Base-by-base conservation (phyloP, 1,140 invertebrate species). In the Metaphire vulgaris region DNA sequence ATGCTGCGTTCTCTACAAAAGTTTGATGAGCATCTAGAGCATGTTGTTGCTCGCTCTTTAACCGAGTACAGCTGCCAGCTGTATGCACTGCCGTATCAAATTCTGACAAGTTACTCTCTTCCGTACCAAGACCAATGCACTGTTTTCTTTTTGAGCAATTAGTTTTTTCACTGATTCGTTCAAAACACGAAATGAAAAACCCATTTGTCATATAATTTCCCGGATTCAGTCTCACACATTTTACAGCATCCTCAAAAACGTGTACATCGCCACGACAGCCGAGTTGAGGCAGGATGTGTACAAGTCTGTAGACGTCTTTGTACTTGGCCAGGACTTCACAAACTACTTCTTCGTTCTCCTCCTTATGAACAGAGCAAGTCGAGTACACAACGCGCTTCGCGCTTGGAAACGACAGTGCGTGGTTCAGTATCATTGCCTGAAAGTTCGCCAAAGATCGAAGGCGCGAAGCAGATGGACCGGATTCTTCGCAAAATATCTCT, bases 301-400 rank as follows among this genome's bases (percentile, higher is more conserved):
- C 74, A 21, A 65, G 31, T 16, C 84, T 73, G 33, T 78, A 21
- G 77, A 83, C 85, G 12, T 80, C 76, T 30, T 70, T 31, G 28
- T 84, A 81, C 26, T 81, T 71, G 1, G 81, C 69, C 21, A 89
- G 80, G 1, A 88, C 88, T 78, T 91, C 89, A 30, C 85, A 80
- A 2, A 97, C 88, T 0, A 97, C 95, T 80, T 90, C 86, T 87
- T 99, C 97, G 84, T 99, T 98, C 88, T 99, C 97, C 88, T 95
- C 90, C 2, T 90, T 88, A 85, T 92, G 89, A 31, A 96, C 83
- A 0, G 96, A 99, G 84, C 96, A 99, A 0, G 96, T 98, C 26
- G 95, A 98, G 84, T 99, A 99, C 2, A 97, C 91, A 68, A 98
- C 90, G 77, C 90, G 88, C 83, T 95, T 92, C 0, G 91, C 93